Evolutionary conservation across 2,888 invertebrate species (phyloP).

Genomic region (Microctonus aethiopoides): DNA sequence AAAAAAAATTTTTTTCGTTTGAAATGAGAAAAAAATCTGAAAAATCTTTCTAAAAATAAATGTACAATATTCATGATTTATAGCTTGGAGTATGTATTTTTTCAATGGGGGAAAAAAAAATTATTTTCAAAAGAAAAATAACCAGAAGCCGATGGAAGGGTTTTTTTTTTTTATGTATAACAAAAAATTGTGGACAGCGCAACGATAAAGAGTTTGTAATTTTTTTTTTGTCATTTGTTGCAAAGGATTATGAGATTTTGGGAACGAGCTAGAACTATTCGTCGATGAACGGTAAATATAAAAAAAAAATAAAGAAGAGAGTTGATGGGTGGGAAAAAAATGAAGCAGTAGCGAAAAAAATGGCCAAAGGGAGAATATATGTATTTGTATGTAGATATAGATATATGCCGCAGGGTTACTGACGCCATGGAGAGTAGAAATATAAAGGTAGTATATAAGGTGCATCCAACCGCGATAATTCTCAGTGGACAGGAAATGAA

Average conservation of each 20-base stretch:
- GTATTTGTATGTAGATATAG: not conserved
- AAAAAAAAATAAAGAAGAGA: conserved; percentile 28
- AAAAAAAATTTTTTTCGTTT: not conserved
- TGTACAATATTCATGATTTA: not conserved
- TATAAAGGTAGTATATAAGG: conserved; percentile 15
- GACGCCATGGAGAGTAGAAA: not conserved
- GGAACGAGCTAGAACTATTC: not conserved
- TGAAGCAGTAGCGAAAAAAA: conserved; percentile 14
- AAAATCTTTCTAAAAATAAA: not conserved
- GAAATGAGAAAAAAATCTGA: not conserved
- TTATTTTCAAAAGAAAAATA: not conserved
- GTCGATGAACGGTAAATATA: conserved; percentile 16
- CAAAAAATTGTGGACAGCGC: not conserved
- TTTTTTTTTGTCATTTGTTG: not conserved
- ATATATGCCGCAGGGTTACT: not conserved
- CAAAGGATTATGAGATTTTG: not conserved
- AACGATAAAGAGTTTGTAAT: not conserved
- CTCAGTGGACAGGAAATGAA: conserved; percentile 46
- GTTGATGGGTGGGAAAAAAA: conserved; percentile 9
- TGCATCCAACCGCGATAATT: conserved; percentile 38
- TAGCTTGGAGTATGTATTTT: not conserved
- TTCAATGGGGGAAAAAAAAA: not conserved
- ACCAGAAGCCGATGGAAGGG: not conserved
- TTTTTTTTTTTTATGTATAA: not conserved
- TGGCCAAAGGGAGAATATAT: conserved; percentile 9